Evolutionary conservation across 2,888 invertebrate genomes (phyloP).

Genomic region (Cantharis lateralis): DNA sequence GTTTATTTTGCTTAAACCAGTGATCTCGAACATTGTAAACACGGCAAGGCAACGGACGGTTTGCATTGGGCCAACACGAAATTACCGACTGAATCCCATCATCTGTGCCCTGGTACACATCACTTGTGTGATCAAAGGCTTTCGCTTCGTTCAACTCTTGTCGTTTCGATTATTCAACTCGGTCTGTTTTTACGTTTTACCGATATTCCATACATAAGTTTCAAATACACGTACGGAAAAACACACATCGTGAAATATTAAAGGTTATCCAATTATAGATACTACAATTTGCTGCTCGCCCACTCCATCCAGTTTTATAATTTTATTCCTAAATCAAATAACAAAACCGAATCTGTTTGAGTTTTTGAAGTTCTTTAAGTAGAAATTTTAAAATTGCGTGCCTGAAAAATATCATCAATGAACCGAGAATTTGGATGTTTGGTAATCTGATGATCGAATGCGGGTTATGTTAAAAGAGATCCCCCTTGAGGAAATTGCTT

Average conservation of each 20-base stretch:
- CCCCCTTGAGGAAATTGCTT: constrained; percentile 42
- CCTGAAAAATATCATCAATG: constrained; percentile 36
- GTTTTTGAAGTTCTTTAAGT: background rate
- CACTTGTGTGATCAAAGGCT: constrained; percentile 49
- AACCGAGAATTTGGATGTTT: constrained; percentile 43
- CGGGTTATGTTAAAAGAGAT: constrained; percentile 42
- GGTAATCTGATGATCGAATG: constrained; percentile 47
- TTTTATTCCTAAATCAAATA: background rate
- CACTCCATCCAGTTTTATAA: background rate
- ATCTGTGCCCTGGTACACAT: constrained; percentile 50
- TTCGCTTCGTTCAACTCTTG: constrained; percentile 38
- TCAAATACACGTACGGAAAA: background rate
- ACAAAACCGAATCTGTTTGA: background rate
- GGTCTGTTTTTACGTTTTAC: constrained; percentile 39
- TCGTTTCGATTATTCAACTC: constrained; percentile 51
- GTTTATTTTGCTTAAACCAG: constrained; percentile 48
- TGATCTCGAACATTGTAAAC: constrained; percentile 53
- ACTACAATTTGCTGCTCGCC: background rate
- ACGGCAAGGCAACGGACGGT: constrained; percentile 46
- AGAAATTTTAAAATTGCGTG: constrained; percentile 23
- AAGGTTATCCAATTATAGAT: background rate
- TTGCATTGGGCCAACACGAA: constrained; percentile 45
- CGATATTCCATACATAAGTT: background rate
- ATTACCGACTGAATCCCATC: constrained; percentile 53
- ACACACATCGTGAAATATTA: background rate